Base-by-base conservation (phyloP, 2,797 vertebrate genomes). In the Syncerus caffer region DNA sequence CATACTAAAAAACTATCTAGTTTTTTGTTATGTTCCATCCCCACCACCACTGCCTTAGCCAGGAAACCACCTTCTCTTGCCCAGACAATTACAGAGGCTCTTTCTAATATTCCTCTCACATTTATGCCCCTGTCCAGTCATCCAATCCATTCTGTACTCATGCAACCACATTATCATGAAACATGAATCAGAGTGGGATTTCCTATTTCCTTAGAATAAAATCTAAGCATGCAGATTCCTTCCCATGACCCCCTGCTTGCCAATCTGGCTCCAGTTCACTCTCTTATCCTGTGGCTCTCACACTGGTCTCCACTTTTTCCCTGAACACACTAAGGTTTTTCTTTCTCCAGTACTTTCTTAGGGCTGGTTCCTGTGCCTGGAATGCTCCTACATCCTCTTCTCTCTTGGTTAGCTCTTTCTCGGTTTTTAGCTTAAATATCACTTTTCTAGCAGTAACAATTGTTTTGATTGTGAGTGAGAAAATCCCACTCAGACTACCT, bases 131-230 rank as follows among this genome's bases (percentile, higher is more conserved):
- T 71, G n/a, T 57, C 71, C 38, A 71, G 67, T 23, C 67, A 42
- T 42, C 42, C 27, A 74, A 13, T 45, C 13, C 47, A 71, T 79
- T 84, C 4, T 89, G 8, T 7, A 89, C 64, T 60, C 25, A 42
- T n/a, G 50, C 17, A 96, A 62, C 3, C 34, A 47, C 76, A 31
- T 86, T 38, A 79, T 64, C 83, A 51, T 12, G 31, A 97, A 93
- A 67, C 42, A 79, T 0, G 15, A 85, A 90, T 51, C 74, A 42
- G 76, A 89, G 7, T 60, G 31, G 45, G 29, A 14, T 34, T 89
- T 96, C 58, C 47, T 83, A 78, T 89, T 93, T 95, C 76, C 50
- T 93, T 95, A 85, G 51, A 95, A 83, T 94, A 93, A 95, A 94
- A 64, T 10, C 29, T 55, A 97, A 92, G 58, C 42, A 80, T 62